These are phyloP conservation scores for Drosophila dives DNA, from an alignment of 2,888 invertebrate genomes.

Conservation along the genomic window DNA sequence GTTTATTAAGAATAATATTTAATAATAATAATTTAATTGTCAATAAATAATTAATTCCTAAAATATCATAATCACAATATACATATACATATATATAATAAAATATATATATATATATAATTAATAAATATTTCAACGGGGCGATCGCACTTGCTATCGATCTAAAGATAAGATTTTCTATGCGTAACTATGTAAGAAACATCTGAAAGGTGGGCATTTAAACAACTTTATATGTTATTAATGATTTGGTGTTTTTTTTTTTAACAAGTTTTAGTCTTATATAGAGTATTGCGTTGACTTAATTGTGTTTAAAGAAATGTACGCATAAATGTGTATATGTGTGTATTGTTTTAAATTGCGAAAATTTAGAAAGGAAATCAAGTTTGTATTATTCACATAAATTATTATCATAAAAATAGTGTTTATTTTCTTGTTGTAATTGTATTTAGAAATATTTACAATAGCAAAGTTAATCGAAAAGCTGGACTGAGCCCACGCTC, in stretches of 20 bases:
- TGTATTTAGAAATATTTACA: neutral
- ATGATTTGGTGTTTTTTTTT: neutral
- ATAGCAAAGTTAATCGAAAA: neutral
- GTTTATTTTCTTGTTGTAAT: neutral
- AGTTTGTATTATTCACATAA: neutral
- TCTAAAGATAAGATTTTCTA: neutral
- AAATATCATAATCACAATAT: too few species aligned
- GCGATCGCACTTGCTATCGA: slow-evolving; percentile 7
- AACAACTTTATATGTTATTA: slow-evolving; percentile 22
- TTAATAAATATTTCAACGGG: neutral
- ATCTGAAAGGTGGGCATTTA: slow-evolving; percentile 60
- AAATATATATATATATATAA: too few species aligned
- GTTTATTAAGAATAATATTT: neutral
- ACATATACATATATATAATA: too few species aligned
- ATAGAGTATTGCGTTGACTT: neutral
- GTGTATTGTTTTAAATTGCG: neutral
- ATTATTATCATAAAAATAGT: neutral
- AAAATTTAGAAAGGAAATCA: neutral
- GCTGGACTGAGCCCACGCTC: neutral
- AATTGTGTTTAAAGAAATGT: neutral
- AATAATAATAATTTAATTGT: neutral
- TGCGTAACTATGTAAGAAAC: slow-evolving; percentile 66
- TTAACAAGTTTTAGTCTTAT: neutral
- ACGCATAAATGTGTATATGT: neutral
- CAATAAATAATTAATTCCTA: too few species aligned